Base-by-base conservation (phyloP, 2,113 vertebrate genomes). In the Sinocyclocheilus anophthalmus region DNA sequence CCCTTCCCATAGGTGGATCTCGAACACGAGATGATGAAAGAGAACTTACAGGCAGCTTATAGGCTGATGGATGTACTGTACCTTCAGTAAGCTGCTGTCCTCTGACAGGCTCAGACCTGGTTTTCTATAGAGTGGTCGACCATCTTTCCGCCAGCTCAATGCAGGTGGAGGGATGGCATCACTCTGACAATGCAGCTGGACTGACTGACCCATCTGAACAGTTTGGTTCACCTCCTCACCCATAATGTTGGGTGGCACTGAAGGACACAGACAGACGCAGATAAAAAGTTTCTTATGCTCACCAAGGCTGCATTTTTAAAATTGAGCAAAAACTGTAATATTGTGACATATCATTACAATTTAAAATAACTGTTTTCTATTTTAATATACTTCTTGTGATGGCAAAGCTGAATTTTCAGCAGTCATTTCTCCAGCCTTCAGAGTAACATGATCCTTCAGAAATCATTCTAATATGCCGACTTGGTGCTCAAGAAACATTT, bases 191-290 rank as follows among this genome's bases (percentile, higher is more conserved):
- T 84, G 93, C 73, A 99, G 93, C 91, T 97, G 95, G 89, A 97
- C 91, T 0, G 93, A 83, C 78, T 92, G 95, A 4, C 95, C 92
- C 5, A 96, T 91, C 92, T 97, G 92, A 78, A 95, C 95, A 0
- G 98, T 98, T 84, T 96, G 83, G 0, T 98, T 99, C 89, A 96
- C 96, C 87, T 99, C 97, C 91, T 99, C 97, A 3, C 98, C 98
- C 94, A 93, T 93, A 89, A 99, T 99, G 92, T 97, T 95, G 0
- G 98, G 98, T 0, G 98, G 97, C 88, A 98, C 98, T 99, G 91
- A 18, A 85, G 76, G 13, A 76, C 24, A 86, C 70, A 83, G 37
- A 81, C 90, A 18, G 7, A 87, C 5, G 73, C 30, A 72, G 4
- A 33, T 55, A 57, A 18, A 1, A 42, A 90, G 22, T 39, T 0